Conservation (phyloP, 2,113 vertebrate genomes). For the Ondatra zibethicus region DNA sequence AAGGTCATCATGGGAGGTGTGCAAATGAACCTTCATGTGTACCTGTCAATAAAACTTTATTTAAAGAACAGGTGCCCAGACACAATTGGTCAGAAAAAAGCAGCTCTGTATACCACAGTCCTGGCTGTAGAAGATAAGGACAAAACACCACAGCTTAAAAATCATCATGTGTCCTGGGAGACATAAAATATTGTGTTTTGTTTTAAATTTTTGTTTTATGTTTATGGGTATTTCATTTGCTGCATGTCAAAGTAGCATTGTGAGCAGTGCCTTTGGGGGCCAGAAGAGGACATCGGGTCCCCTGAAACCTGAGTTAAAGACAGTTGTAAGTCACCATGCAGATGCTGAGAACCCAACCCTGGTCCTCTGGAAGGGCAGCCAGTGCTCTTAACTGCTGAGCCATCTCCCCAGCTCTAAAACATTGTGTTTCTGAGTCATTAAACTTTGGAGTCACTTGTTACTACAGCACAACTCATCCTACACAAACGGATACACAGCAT, state of each 20-base stretch:
- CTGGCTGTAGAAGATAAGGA: neutral
- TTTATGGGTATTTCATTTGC: neutral
- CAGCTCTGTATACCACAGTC: neutral
- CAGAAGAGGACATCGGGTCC: neutral
- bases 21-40: neutral
- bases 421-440: neutral
- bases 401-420: no score
- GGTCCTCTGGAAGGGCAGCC: neutral
- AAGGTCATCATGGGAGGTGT: neutral
- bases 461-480: neutral
- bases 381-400: neutral
- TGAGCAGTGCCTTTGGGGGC: neutral
- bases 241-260: neutral
- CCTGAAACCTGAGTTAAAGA: neutral
- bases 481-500: neutral
- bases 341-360: neutral
- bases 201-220: neutral
- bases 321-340: neutral
- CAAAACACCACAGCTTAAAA: neutral
- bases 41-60: constrained; percentile 19
- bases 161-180: no score
- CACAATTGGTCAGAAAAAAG: neutral
- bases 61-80: neutral
- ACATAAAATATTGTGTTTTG: neutral
- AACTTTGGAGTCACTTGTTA: neutral